Evolutionary conservation across 2,797 vertebrate genomes (phyloP), one percentile per base, ranked within the genome.

Genomic region (Falco peregrinus): DNA sequence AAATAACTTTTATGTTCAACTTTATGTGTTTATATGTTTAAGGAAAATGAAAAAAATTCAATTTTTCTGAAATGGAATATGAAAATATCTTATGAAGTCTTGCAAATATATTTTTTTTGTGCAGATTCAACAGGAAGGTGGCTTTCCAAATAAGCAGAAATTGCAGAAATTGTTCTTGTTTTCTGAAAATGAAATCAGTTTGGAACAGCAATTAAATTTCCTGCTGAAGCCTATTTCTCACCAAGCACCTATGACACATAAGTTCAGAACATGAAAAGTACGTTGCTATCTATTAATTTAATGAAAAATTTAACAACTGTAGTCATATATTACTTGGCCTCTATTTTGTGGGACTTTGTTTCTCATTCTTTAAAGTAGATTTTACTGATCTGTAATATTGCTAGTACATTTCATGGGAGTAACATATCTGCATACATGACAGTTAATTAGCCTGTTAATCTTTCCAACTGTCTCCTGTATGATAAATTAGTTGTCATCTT

Each of bases 401-500:
- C n/a, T 71, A 37, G 12, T 63, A 60, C 10, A 18, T 61, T 65
- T 87, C 8, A 82, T 51, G 33, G 41, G 21, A 85, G 33, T 33
- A 48, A 12, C 31, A 25, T 59, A 29, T 71, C 31, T 82, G 20
- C 48, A 51, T 45, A 69, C 7, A 50, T 28, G 25, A 47, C 15
- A 87, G 24, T 56, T 59, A 68, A 57, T 47, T 19, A 10, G 16
- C 47, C 57, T 87, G 35, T 67, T 84, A 86, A 69, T 53, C 16
- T 88, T 87, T 94, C 39, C 28, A 91, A 1, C 16, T 60, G 18
- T 59, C 16, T 90, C 39, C 53, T 82, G 24, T 31, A 47, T 51
- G n/a, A 50, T 35, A 75, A 94, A 91, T 74, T 56, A 51, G 20
- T 25, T 90, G 28, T 61, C 93, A 70, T 92, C 89, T 96, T 91